Evolutionary conservation across 2,888 invertebrate species (phyloP), one percentile per base, ranked within the genome.

Genomic region (Callinectes sapidus): DNA sequence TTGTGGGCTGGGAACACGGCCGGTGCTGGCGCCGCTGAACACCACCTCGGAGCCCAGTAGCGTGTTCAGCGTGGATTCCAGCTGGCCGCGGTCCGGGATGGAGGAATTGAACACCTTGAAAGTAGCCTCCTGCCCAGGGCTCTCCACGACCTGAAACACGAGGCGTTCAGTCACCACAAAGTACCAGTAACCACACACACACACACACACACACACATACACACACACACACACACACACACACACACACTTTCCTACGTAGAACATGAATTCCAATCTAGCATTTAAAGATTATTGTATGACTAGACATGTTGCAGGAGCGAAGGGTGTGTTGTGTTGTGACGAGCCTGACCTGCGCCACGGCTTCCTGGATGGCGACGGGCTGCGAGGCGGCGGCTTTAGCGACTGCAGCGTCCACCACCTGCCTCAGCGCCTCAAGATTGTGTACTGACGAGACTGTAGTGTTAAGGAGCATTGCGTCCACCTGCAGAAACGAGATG

Each of bases 81-180:
- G 66, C 71, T 92, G 85, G 0, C 39, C 32, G 42, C 88, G 55
- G 71, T 90, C 48, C 2, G 86, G 86, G 28, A 90, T 91, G 86
- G 90, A 90, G 32, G 92, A 92, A 89, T 93, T 92, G 71, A 90
- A 77, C 10, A 92, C 93, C 16, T 66, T 86, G 6, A 92, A 90
- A 18, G 92, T 92, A 13, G 89, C 61, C n/a, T 88, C 85, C 16
- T 55, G 66, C 0, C 89, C 92, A 1, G 92, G 92, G 35, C 71
- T 23, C 77, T 90, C 92, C 39, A 93, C 71, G 48, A 92, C 93
- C 93, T 93, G 90, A 18, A 91, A 81, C 71, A 71, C 71, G 23
- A 2, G 5, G n/a, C 71, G 28, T 28, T n/a, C 61, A 61, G 18
- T 61, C 23, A 61, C 55, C 3, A 2, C 55, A 55, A 13, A 55